Evolutionary conservation across 2,113 vertebrate species (phyloP).

Genomic region (Proteles cristata): DNA sequence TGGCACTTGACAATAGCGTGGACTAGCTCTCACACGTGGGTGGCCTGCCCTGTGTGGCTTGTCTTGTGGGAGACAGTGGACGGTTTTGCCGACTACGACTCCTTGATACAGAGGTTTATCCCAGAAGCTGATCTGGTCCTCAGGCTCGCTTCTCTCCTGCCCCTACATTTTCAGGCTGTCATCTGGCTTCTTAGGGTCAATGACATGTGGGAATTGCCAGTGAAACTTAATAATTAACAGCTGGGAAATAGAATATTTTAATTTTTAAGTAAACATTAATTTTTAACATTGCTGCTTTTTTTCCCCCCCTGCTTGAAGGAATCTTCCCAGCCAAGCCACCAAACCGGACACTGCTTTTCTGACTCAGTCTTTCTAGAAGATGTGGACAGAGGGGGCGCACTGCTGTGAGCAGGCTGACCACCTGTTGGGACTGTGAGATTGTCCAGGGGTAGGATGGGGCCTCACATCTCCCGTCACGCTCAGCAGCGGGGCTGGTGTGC

Average conservation of each 20-base stretch:
- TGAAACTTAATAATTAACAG: constrained; percentile 57
- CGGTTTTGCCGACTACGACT: neutral
- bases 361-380: neutral
- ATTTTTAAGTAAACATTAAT: constrained; percentile 62
- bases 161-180: neutral
- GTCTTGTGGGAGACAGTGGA: neutral
- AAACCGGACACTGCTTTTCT: neutral
- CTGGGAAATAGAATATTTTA: constrained; percentile 45
- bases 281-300: constrained; percentile 53
- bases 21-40: neutral
- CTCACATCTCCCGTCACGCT: neutral
- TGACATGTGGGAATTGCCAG: neutral
- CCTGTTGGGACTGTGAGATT: neutral
- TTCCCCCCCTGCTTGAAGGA: neutral
- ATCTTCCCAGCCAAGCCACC: neutral
- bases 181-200: neutral
- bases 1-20: neutral
- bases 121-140: neutral
- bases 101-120: neutral
- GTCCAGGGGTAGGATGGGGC: neutral
- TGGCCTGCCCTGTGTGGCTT: neutral
- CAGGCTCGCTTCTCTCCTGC: neutral
- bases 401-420: neutral
- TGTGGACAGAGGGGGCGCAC: neutral
- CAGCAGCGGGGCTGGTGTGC: neutral